These are phyloP conservation scores for Phoxinus phoxinus DNA, from an alignment of 2,113 vertebrate species.

Conservation along the genomic window DNA sequence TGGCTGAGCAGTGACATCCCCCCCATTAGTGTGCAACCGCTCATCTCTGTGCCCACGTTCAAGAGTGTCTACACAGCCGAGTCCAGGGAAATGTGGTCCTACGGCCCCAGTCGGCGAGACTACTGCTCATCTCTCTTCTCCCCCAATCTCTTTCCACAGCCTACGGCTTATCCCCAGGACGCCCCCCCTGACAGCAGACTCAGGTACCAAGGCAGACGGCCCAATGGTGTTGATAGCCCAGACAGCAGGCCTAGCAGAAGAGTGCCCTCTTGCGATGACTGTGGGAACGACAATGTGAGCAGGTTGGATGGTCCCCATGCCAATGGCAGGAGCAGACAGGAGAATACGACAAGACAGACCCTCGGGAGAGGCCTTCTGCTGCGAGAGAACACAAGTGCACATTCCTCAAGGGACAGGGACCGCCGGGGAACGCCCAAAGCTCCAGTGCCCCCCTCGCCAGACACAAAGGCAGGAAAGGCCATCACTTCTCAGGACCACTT, in stretches of 20 bases:
- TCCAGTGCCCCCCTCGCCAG: conserved; percentile 64
- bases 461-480: conserved; percentile 65
- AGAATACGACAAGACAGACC: conserved; percentile 62
- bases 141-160: conserved; percentile 67
- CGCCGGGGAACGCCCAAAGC: conserved; percentile 65
- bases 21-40: conserved; percentile 64
- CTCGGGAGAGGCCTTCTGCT: conserved; percentile 63
- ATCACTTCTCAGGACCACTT: conserved; percentile 64
- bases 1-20: conserved; percentile 70
- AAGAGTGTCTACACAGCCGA: conserved; percentile 71
- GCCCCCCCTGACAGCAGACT: conserved; percentile 65
- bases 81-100: conserved; percentile 75
- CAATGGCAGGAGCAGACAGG: conserved; percentile 73
- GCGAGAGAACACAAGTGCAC: conserved; percentile 71
- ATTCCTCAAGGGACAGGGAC: conserved; percentile 74
- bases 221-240: conserved; percentile 74
- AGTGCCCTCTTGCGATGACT: conserved; percentile 65
- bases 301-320: conserved; percentile 66
- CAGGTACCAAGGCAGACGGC: conserved; percentile 71
- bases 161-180: conserved; percentile 69
- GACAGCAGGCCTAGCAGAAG: conserved; percentile 70
- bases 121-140: conserved; percentile 71
- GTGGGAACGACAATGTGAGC: conserved; percentile 62
- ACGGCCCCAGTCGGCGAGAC: conserved; percentile 66
- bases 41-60: conserved; percentile 69